Evolutionary conservation across 2,113 vertebrate genomes (phyloP).

Genomic region (Tor tambroides): DNA sequence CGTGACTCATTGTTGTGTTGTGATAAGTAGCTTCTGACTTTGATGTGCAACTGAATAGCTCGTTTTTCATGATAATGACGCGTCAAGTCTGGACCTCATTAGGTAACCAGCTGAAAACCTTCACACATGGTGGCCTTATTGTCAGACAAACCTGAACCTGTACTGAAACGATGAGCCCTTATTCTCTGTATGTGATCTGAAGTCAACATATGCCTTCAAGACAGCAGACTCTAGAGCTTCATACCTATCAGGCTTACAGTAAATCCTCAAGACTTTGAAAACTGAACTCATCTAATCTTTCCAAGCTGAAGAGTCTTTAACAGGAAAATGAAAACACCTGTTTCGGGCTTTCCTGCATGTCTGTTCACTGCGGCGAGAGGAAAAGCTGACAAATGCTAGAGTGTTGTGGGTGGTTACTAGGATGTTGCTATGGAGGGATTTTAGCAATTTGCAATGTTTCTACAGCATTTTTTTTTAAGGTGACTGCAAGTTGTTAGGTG

Average conservation of each 20-base stretch:
- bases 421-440: not conserved
- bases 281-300: slow-evolving; percentile 13
- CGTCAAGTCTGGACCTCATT: slow-evolving; percentile 40
- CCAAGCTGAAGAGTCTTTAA: not conserved
- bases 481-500: too few relatives aligned
- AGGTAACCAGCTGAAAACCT: slow-evolving; percentile 12
- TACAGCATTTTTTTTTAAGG: too few relatives aligned
- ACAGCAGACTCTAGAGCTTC: not conserved
- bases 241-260: slow-evolving; percentile 1
- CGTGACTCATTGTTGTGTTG: not conserved
- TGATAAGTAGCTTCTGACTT: slow-evolving; percentile 5
- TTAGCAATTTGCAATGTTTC: not conserved
- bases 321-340: slow-evolving; percentile 18
- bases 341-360: not conserved
- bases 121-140: slow-evolving; percentile 29
- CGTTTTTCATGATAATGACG: slow-evolving; percentile 39
- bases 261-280: not conserved
- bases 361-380: not conserved
- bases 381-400: too few relatives aligned
- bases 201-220: slow-evolving; percentile 2
- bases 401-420: not conserved
- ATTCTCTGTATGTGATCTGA: not conserved
- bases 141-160: slow-evolving; percentile 8
- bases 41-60: slow-evolving; percentile 13
- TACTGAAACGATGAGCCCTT: not conserved